Percentiles rank a stretch among this genome's conserved stretches.
Conservation (phyloP, 2,888 invertebrate species). For the Phymatocera aterrima region DNA sequence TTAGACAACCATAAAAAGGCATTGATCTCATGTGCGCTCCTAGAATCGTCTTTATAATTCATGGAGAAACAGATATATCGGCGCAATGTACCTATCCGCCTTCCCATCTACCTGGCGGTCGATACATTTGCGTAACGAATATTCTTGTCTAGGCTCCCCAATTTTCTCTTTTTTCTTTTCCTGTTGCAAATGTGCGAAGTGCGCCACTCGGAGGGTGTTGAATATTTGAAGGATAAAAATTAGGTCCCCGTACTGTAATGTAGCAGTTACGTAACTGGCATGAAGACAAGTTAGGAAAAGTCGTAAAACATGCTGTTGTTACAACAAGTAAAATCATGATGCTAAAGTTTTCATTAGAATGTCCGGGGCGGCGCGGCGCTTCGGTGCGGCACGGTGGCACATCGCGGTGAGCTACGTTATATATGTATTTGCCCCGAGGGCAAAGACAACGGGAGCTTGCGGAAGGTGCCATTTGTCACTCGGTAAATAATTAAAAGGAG, state of each 20-base stretch:
- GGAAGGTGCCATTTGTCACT: slow-evolving; percentile 41
- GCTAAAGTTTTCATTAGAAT: slow-evolving; percentile 40
- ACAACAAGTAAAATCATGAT: slow-evolving; percentile 36
- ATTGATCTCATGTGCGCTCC: background rate
- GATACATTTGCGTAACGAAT: too few relatives aligned
- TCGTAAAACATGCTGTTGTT: slow-evolving; percentile 11
- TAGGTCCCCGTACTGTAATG: background rate
- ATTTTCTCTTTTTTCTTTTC: too few relatives aligned
- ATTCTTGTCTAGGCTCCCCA: too few relatives aligned
- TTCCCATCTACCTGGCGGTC: too few relatives aligned
- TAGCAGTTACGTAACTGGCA: background rate
- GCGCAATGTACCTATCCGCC: too few relatives aligned
- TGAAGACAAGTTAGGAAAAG: slow-evolving; percentile 1
- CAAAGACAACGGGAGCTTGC: slow-evolving; percentile 28
- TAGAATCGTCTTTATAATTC: too few relatives aligned
- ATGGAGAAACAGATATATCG: too few relatives aligned
- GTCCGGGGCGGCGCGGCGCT: background rate
- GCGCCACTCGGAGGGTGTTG: background rate
- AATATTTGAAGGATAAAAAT: slow-evolving; percentile 12
- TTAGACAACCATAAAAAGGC: slow-evolving; percentile 10
- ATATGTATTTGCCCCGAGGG: slow-evolving; percentile 22
- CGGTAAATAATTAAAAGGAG: slow-evolving; percentile 40
- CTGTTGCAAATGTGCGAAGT: too few relatives aligned
- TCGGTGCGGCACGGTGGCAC: background rate
- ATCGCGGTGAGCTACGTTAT: slow-evolving; percentile 18